Conservation (phyloP, 2,113 vertebrate genomes). For the Taxidea taxus region DNA sequence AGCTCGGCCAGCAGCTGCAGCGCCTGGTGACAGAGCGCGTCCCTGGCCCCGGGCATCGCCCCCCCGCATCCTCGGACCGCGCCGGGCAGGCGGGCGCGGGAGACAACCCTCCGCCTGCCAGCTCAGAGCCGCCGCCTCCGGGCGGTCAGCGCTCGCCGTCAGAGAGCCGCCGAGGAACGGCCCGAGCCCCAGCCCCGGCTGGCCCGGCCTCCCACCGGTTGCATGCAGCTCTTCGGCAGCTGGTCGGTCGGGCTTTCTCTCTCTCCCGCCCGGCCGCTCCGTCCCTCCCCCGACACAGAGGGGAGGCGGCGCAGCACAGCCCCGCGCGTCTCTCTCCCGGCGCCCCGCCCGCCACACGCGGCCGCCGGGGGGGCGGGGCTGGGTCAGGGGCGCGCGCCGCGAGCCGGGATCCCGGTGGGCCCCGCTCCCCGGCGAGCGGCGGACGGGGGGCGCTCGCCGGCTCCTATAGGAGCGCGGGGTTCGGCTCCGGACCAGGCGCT, state of each 20-base stretch:
- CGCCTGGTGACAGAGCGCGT: conserved; percentile 98
- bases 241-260: background rate
- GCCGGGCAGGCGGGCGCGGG: conserved; percentile 83
- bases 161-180: background rate
- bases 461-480: background rate
- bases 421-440: accelerated
- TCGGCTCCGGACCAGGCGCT: background rate
- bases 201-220: conserved; percentile 78
- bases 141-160: conserved; percentile 54
- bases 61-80: conserved; percentile 95
- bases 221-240: conserved; percentile 65
- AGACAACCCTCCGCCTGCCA: conserved; percentile 84
- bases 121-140: conserved; percentile 66
- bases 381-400: conserved; percentile 45
- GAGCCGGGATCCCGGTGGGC: background rate
- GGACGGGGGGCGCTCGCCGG: background rate
- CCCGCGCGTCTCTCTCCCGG: conserved; percentile 29
- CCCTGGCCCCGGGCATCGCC: conserved; percentile 98
- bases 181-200: conserved; percentile 27
- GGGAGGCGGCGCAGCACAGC: conserved; percentile 64
- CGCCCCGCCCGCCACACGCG: conserved; percentile 67
- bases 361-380: conserved; percentile 68
- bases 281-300: conserved; percentile 33
- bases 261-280: conserved; percentile 49
- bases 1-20: conserved; percentile 97